Conservation (phyloP, 2,113 vertebrate genomes). For the Alaudala cheleensis region DNA sequence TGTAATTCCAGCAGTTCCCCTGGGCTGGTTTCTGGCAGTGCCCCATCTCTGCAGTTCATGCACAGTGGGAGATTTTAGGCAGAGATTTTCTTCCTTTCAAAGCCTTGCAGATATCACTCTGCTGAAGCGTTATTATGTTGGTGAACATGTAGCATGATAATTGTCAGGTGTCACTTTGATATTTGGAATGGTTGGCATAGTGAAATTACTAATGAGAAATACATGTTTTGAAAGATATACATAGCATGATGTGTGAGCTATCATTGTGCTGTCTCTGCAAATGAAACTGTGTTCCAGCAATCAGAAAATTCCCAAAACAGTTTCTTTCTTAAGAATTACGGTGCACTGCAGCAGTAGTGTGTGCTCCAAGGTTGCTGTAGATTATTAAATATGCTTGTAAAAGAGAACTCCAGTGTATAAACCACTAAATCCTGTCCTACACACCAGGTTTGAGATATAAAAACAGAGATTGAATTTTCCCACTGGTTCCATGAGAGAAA, state of each 20-base stretch:
- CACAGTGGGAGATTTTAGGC: not conserved
- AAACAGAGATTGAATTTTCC: not conserved
- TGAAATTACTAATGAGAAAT: not conserved
- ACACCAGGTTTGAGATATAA: not conserved
- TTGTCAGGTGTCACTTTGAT: not conserved
- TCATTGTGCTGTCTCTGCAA: not conserved
- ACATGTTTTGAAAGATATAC: not conserved
- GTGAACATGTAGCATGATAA: not conserved
- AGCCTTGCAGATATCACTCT: not conserved
- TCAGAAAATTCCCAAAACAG: not conserved
- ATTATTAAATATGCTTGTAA: not conserved
- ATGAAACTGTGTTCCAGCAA: not conserved
- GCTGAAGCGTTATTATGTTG: not conserved
- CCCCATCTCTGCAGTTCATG: not conserved
- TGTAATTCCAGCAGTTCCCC: not conserved
- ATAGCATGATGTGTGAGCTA: not conserved
- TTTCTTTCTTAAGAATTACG: not conserved
- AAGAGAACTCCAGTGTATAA: not conserved
- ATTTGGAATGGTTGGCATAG: not conserved
- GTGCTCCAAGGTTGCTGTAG: not conserved
- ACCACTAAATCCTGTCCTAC: not conserved
- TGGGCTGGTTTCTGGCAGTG: not conserved
- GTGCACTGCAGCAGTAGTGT: not conserved
- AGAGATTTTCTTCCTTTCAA: not conserved
- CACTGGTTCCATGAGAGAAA: not conserved